Conservation (phyloP, 2,113 vertebrate species). For the Epinephelus moara region DNA sequence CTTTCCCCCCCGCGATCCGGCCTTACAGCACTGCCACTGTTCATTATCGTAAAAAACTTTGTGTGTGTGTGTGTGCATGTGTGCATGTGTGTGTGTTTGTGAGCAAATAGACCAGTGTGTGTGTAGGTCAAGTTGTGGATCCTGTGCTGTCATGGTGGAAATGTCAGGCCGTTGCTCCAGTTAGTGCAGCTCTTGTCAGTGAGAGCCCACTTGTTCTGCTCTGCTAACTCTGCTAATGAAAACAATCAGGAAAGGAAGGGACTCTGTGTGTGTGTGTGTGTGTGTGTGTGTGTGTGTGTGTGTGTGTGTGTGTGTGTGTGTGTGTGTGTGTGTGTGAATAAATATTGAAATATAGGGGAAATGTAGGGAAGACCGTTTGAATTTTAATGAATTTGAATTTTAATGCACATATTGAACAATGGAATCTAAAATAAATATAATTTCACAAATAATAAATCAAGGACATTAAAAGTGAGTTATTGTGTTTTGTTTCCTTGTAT, state of each 20-base stretch:
- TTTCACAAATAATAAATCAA: not conserved
- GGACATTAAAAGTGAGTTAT: not conserved
- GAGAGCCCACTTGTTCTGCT: constrained; percentile 63
- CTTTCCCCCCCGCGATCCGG: not conserved
- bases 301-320: constrained; percentile 15
- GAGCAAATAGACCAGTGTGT: constrained; percentile 1
- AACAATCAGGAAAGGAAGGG: constrained; percentile 41
- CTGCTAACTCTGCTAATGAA: constrained; percentile 68
- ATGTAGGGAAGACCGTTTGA: not conserved
- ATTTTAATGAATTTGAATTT: not conserved
- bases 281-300: constrained; percentile 8
- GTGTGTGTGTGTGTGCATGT: constrained; percentile 2
- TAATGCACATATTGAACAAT: not conserved
- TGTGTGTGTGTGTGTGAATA: constrained; percentile 6
- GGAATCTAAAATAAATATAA: not conserved
- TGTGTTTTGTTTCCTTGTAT: too few relatives aligned
- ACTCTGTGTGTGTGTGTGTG: constrained; percentile 21
- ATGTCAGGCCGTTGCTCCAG: constrained; percentile 70
- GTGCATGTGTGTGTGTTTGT: constrained; percentile 1
- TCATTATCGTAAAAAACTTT: constrained; percentile 47
- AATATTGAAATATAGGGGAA: constrained; percentile 28
- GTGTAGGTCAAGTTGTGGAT: constrained; percentile 65
- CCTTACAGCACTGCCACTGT: constrained; percentile 54
- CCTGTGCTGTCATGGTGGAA: constrained; percentile 61
- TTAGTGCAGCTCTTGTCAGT: constrained; percentile 41